Base-by-base conservation (phyloP, 1,140 invertebrate species). In the Colletes gigas region DNA sequence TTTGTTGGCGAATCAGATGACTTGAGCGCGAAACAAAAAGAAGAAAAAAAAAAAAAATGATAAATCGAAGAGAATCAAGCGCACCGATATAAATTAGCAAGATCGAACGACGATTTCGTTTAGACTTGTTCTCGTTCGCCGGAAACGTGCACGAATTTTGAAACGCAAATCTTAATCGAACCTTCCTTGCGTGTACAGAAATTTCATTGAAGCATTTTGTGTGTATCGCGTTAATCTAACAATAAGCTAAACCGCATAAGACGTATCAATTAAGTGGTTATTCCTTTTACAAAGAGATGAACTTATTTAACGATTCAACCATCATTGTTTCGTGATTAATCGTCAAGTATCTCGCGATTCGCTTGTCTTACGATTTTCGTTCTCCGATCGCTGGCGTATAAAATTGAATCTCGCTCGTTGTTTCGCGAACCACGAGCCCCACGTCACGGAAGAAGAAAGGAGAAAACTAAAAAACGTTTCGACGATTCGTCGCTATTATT, bases 131-230 rank as follows among this genome's bases (percentile, higher is more conserved):
- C 52, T 55, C 30, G 44, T 57, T 41, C 21, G 3, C 12, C 41
- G 30, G 10, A 6, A 2, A 57, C 9, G 14, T 41, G n/a, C 8
- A 57, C 19, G 3, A 50, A 73, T 12, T 62, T 39, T 62, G 12
- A 19, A 15, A 57, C n/a, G 41, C 17, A 9, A n/a, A 69, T 19
- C 7, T n/a, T 69, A 60, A n/a, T 78, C 75, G 75, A 78, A 70
- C 75, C 75, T 78, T 78, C 75, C 75, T 78, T 78, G 47, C 52
- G 30, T 21, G 52, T 39, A 59, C 4, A 77, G 17, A 77, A 41
- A 77, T n/a, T 60, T 3, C 41, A 67, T 19, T 50, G 8, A 9
- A 52, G 19, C 17, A 1, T 69, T 39, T 9, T 12, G 4, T 55
- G 14, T 75, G 52, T n/a, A n/a, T 19, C 21, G 19, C 30, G 30